Evolutionary conservation across 2,113 vertebrate genomes (phyloP), one percentile per base, ranked within the genome.

Genomic region (Podarcis muralis): DNA sequence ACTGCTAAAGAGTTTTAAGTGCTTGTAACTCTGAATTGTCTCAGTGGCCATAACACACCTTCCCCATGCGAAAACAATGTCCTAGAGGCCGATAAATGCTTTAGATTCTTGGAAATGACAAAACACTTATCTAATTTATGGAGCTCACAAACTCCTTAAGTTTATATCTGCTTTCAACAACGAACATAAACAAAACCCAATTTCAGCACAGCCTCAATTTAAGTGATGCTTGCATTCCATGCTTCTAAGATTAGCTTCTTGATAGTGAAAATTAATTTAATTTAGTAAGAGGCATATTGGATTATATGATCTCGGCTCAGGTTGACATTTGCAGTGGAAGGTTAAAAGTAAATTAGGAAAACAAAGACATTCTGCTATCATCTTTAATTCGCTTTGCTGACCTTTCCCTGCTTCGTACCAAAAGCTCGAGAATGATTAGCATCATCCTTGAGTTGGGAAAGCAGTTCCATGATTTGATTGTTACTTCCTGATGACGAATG

Each of bases 301-400:
- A 74, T 83, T 68, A 83, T 43, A 83, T 57, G 27, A 37, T 30
- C 37, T 83, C 22, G 71, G 5, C 69, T 43, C 66, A 5, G 3
- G 57, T 18, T 43, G 74, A 15, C 48, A 83, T 78, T 72, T 78
- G 18, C 74, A 68, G 32, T 6, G 27, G 76, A 90, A 57, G 71
- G 25, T 69, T 86, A 80, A 32, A 40, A 84, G 32, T 79, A 79
- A 88, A 90, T 82, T 66, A 76, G 27, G 25, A n/a, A 62, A 84
- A 78, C 65, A 79, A 87, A 37, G 27, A 57, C 69, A 62, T 40
- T 62, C 20, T 80, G 43, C 35, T 65, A 81, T 81, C 48, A 89
- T 81, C 53, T 22, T 74, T 2, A n/a, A 27, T 68, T 76, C 32
- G 30, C 77, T 75, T 69, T 6, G 25, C 25, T 76, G 72, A 68